Conservation (phyloP, 1,140 invertebrate species). For the Ceratosolen fusciceps region DNA sequence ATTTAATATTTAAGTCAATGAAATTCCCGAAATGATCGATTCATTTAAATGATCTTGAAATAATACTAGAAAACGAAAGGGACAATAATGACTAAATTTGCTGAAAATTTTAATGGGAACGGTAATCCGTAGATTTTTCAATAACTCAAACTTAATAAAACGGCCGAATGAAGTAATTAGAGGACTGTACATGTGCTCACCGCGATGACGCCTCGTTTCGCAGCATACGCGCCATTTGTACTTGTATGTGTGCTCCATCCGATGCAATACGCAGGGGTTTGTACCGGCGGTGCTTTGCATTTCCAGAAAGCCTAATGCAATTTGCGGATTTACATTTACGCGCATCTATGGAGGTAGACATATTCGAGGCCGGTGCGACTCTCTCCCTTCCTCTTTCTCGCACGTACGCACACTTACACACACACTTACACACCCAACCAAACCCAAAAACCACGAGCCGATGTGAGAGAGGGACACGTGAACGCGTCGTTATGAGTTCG, state of each 20-base stretch:
- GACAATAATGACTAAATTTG: too few species aligned
- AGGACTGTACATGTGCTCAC: slow-evolving; percentile 29
- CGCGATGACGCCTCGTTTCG: neutral
- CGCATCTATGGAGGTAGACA: neutral
- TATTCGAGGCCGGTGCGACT: neutral
- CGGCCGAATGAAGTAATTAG: slow-evolving; percentile 29
- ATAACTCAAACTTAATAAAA: slow-evolving; percentile 9
- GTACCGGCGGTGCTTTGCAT: slow-evolving; percentile 29
- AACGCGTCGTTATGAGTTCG: too few species aligned
- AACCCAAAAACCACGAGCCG: too few species aligned
- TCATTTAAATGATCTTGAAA: too few species aligned
- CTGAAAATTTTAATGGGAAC: too few species aligned
- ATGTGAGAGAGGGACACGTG: too few species aligned
- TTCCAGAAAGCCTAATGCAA: slow-evolving; percentile 40
- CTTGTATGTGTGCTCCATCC: neutral
- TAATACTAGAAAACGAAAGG: too few species aligned
- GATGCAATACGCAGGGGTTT: too few species aligned
- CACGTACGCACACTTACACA: neutral
- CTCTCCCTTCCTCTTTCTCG: neutral
- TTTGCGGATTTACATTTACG: slow-evolving; percentile 35
- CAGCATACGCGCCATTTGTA: slow-evolving; percentile 6
- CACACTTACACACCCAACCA: too few species aligned
- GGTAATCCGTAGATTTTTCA: neutral
- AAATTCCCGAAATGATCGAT: too few species aligned
- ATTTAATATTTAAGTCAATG: too few species aligned